Evolutionary conservation across 2,113 vertebrate species (phyloP), one percentile per base, ranked within the genome.

Genomic region (Scomber japonicus): DNA sequence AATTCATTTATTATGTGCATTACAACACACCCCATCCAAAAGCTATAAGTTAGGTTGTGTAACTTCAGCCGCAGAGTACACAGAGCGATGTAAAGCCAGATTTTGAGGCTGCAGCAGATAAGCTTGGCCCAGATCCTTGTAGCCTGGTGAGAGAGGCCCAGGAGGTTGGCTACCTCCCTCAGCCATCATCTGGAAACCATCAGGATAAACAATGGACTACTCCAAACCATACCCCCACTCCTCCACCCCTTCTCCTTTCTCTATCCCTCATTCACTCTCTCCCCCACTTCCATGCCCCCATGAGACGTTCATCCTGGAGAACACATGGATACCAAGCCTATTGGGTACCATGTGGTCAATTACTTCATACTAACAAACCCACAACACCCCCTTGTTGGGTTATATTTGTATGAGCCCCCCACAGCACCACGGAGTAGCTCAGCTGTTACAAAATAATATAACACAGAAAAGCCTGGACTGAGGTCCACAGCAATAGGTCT

Each of bases 101-200:
- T 94, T 94, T 92, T 86, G 84, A 80, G 88, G 91, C 94, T 89
- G 91, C 89, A 92, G 93, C 91, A 93, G 91, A 89, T 94, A 86
- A 84, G 90, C 87, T 90, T 93, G 95, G 95, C 94, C 92, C 60
- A 71, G 82, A 87, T 92, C 87, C 78, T 78, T 81, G 78, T 40
- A 73, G 83, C 66, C 85, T 86, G 87, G 87, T 89, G 89, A 85
- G 82, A 81, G 90, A 64, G 53, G 83, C 94, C 94, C 66, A 67
- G 89, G 92, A 94, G 94, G 95, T 93, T 95, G 93, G 93, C 94
- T 90, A 89, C 92, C 91, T 91, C 94, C 92, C 85, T 78, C 77
- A 92, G 95, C 91, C 88, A 95, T 94, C 97, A 97, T 97, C 97
- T 97, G 97, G 97, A 96, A 97, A 92, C 91, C 93, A 97, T 97